phyloP scores from a whole-genome alignment of 2,113 vertebrate genomes.

The Salvelinus sp. region DNA sequence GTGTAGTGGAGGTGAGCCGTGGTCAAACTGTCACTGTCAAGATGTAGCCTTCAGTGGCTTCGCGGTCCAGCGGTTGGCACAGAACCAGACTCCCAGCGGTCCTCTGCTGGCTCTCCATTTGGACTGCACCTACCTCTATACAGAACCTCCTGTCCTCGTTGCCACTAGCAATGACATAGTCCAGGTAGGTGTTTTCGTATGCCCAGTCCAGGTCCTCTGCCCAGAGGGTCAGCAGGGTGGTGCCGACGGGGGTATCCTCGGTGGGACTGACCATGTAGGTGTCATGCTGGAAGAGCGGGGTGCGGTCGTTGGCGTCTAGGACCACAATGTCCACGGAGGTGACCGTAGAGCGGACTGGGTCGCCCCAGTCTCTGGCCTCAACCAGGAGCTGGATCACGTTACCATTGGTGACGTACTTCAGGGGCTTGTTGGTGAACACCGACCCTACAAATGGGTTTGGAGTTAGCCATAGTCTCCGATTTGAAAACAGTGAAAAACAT shows the following conservation, averaged over 20 bases:
- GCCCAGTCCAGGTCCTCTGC: slow-evolving; percentile 79
- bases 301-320: slow-evolving; percentile 78
- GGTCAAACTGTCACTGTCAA: slow-evolving; percentile 81
- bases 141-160: slow-evolving; percentile 80
- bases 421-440: slow-evolving; percentile 73
- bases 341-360: slow-evolving; percentile 74
- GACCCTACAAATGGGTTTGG: slow-evolving; percentile 72
- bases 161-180: slow-evolving; percentile 80
- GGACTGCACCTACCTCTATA: slow-evolving; percentile 69
- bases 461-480: background rate
- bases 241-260: slow-evolving; percentile 76
- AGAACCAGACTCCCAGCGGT: slow-evolving; percentile 79
- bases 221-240: slow-evolving; percentile 77
- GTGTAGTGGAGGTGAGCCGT: slow-evolving; percentile 76
- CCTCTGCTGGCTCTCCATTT: slow-evolving; percentile 59
- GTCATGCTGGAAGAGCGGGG: slow-evolving; percentile 77
- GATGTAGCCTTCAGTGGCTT: slow-evolving; percentile 69
- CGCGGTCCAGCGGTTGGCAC: slow-evolving; percentile 78
- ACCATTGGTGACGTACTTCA: slow-evolving; percentile 63
- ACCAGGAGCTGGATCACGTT: slow-evolving; percentile 78
- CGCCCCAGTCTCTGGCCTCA: slow-evolving; percentile 84
- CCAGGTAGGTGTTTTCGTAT: slow-evolving; percentile 72
- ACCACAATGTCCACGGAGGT: slow-evolving; percentile 76
- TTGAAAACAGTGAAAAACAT: background rate
- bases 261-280: slow-evolving; percentile 77